Evolutionary conservation across 2,888 invertebrate species (phyloP).

Genomic region (Aelia acuminata): DNA sequence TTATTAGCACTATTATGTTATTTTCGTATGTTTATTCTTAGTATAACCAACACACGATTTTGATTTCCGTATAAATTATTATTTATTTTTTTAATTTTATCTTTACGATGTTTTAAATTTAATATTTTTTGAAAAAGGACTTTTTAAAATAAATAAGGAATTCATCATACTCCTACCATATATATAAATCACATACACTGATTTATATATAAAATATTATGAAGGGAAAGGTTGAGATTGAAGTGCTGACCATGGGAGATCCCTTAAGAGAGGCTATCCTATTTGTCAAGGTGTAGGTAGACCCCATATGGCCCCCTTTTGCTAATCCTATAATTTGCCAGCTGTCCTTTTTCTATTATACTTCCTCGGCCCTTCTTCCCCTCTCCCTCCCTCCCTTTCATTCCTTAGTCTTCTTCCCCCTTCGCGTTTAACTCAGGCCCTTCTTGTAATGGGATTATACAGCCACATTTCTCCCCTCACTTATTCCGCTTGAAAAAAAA

Average conservation of each 20-base stretch:
- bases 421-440: constrained; percentile 18
- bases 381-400: constrained; percentile 20
- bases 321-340: constrained; percentile 58
- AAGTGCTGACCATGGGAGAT: constrained; percentile 1
- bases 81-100: no score
- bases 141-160: no score
- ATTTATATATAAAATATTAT: no score
- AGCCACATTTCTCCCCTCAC: constrained; percentile 18
- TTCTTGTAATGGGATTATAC: constrained; percentile 19
- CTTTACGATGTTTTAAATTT: no score
- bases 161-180: no score
- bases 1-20: no score
- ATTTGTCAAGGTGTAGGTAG: constrained; percentile 43
- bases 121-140: no score
- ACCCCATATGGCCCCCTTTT: not conserved
- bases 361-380: constrained; percentile 24
- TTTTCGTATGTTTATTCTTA: no score
- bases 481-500: not conserved
- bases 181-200: no score
- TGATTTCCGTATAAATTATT: no score
- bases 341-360: constrained; percentile 54
- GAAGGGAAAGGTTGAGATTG: not conserved
- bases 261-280: not conserved
- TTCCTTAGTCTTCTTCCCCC: not conserved
- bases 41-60: no score